These are phyloP conservation scores for Hydractinia symbiolongicarpus DNA, from an alignment of 30 jellyfish, hydroid and myxozoan genomes.

Conservation along the genomic window DNA sequence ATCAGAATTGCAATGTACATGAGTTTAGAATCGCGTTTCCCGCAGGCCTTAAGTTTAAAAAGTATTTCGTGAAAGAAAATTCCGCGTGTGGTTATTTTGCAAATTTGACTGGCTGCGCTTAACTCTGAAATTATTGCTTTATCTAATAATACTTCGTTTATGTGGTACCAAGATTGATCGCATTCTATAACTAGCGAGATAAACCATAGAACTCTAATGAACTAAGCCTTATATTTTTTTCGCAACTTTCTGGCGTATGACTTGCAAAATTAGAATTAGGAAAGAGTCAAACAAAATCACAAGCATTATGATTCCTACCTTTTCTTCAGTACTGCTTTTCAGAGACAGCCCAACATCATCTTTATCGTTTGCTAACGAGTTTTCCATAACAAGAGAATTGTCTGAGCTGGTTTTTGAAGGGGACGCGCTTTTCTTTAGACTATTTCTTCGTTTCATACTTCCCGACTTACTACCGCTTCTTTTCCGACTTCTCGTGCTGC, in stretches of 20 bases:
- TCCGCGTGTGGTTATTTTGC: too few relatives aligned
- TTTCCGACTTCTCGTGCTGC: slow-evolving; percentile 1
- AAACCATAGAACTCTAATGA: too few relatives aligned
- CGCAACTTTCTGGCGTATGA: neutral
- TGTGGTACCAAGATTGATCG: too few relatives aligned
- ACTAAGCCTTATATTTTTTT: neutral
- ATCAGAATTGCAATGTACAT: too few relatives aligned
- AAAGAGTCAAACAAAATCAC: neutral
- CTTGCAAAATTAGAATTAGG: neutral
- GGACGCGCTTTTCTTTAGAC: neutral
- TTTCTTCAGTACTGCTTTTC: neutral
- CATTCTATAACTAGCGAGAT: too few relatives aligned
- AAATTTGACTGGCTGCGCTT: too few relatives aligned
- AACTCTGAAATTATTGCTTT: too few relatives aligned
- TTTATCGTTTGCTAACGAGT: neutral
- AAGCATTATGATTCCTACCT: neutral
- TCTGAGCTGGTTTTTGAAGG: neutral
- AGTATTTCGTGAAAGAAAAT: too few relatives aligned
- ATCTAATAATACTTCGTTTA: too few relatives aligned
- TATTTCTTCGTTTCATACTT: neutral
- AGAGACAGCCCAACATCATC: neutral
- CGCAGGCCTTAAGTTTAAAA: too few relatives aligned
- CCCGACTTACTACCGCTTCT: slow-evolving; percentile 4
- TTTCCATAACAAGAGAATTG: slow-evolving; percentile 1
- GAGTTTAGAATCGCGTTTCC: too few relatives aligned